Conservation (phyloP, 2,888 invertebrate genomes). For the Eupeodes luniger region DNA sequence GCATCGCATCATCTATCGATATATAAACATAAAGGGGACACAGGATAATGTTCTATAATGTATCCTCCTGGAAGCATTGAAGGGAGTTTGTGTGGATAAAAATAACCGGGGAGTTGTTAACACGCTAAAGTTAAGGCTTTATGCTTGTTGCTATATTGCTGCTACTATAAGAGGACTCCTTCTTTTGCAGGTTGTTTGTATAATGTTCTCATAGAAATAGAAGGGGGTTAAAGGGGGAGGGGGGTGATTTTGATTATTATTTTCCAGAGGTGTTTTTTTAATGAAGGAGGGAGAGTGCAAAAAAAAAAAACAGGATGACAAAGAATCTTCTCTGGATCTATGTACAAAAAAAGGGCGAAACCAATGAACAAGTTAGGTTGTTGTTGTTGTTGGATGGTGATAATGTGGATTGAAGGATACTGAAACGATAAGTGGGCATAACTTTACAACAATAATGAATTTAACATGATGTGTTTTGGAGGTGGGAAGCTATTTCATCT, state of each 20-base stretch:
- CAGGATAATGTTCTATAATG: slow-evolving; percentile 9
- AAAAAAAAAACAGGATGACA: background rate
- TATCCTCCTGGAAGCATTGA: background rate
- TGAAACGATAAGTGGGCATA: slow-evolving; percentile 16
- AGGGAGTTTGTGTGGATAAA: slow-evolving; percentile 4
- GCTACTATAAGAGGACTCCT: background rate
- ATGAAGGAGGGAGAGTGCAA: background rate
- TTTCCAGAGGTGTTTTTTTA: slow-evolving; percentile 29
- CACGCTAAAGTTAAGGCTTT: background rate
- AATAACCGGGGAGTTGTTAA: background rate
- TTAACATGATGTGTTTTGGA: background rate
- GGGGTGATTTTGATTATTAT: slow-evolving; percentile 29
- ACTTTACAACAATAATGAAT: slow-evolving; percentile 21
- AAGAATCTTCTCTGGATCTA: background rate
- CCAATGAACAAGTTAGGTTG: slow-evolving; percentile 14
- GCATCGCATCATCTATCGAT: background rate
- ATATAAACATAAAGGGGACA: background rate
- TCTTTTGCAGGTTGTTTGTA: background rate
- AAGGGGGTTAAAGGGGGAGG: background rate
- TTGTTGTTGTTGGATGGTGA: background rate
- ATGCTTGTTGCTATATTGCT: background rate
- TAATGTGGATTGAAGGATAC: background rate
- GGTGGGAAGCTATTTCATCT: background rate
- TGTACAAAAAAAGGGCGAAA: background rate
- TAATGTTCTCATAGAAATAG: background rate